phyloP scores from a whole-genome alignment of 2,888 invertebrate genomes.

The Petrolisthes cinctipes region DNA sequence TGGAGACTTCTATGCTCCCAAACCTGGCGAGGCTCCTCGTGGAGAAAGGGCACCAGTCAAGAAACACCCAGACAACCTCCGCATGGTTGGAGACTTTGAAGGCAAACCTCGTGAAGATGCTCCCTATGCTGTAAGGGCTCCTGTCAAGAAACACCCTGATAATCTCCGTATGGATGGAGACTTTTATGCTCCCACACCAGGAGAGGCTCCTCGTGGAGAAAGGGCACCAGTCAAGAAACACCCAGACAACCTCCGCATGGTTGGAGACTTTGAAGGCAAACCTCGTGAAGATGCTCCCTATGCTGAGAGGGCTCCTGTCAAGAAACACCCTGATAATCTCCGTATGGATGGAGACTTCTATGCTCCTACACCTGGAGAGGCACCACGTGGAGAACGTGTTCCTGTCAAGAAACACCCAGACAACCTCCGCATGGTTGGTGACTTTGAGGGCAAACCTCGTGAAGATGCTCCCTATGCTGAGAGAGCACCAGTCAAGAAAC shows the following conservation, averaged over 20 bases:
- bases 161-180: slow-evolving; percentile 65
- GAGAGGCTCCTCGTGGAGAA: slow-evolving; percentile 61
- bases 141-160: slow-evolving; percentile 56
- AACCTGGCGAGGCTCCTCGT: slow-evolving; percentile 67
- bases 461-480: slow-evolving; percentile 70
- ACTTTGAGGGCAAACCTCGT: slow-evolving; percentile 55
- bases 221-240: slow-evolving; percentile 56
- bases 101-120: slow-evolving; percentile 68
- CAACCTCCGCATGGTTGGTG: slow-evolving; percentile 56
- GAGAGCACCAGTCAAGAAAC: slow-evolving; percentile 70
- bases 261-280: slow-evolving; percentile 49
- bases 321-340: slow-evolving; percentile 71
- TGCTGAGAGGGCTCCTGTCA: slow-evolving; percentile 67
- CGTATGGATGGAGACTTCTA: slow-evolving; percentile 74
- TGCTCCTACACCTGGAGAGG: slow-evolving; percentile 72
- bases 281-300: slow-evolving; percentile 71
- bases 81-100: slow-evolving; percentile 72
- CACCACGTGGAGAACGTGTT: slow-evolving; percentile 67
- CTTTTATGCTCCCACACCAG: slow-evolving; percentile 54
- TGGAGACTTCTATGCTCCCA: slow-evolving; percentile 75
- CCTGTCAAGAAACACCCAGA: slow-evolving; percentile 69
- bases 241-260: slow-evolving; percentile 69
- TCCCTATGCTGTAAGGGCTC: slow-evolving; percentile 70
- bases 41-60: slow-evolving; percentile 65
- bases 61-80: slow-evolving; percentile 69